These are phyloP conservation scores for Dipodomys stephensi DNA, from an alignment of 2,113 vertebrate species.

Conservation along the genomic window DNA sequence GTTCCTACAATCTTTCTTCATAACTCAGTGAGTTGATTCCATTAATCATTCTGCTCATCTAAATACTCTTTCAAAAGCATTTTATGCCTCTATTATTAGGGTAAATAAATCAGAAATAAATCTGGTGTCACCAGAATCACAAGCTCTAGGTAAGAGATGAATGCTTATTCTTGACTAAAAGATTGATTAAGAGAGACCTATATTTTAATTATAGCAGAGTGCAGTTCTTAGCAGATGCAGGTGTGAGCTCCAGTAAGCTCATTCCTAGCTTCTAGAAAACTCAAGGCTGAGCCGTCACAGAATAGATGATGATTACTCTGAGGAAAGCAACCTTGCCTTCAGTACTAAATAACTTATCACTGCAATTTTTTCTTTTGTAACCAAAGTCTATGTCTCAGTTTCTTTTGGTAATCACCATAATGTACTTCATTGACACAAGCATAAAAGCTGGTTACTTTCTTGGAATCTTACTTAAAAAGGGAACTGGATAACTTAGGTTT, in stretches of 20 bases:
- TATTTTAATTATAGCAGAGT: background rate
- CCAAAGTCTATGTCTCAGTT: background rate
- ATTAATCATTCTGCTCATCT: slow-evolving; percentile 41
- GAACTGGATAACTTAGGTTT: background rate
- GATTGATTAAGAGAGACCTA: background rate
- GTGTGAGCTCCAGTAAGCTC: background rate
- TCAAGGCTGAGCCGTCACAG: background rate
- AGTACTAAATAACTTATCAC: rapidly evolving
- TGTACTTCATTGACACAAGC: too few species aligned
- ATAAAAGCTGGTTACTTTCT: background rate
- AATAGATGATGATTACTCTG: background rate
- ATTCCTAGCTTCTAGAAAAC: background rate
- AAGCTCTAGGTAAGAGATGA: background rate
- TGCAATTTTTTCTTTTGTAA: background rate
- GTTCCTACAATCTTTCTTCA: slow-evolving; percentile 17
- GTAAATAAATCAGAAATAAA: slow-evolving; percentile 36
- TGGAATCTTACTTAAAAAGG: background rate
- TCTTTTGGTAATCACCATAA: background rate
- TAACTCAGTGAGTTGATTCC: slow-evolving; percentile 23
- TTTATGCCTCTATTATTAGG: background rate
- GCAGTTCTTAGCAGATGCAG: background rate
- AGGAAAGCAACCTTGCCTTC: background rate
- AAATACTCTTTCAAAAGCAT: background rate
- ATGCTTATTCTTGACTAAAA: background rate
- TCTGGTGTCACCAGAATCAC: background rate